Evolutionary conservation across 2,113 vertebrate genomes (phyloP).

Genomic region (Psilopsiagon aurifrons): DNA sequence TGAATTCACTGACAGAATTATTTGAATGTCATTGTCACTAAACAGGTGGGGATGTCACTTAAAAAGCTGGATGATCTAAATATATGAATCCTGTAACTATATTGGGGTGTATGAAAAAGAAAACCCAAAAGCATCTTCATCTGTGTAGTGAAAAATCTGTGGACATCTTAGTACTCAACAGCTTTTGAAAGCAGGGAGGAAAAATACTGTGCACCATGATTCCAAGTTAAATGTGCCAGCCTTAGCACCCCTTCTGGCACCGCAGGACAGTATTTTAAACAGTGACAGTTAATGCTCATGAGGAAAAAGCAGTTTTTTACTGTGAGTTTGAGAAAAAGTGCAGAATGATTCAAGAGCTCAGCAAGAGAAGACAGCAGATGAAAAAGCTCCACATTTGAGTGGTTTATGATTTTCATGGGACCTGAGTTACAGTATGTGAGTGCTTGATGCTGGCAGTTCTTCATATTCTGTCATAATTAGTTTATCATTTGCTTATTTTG

Average conservation of each 20-base stretch:
- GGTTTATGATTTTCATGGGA: background rate
- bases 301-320: background rate
- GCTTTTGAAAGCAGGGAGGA: background rate
- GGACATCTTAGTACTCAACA: background rate
- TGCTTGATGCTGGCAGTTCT: background rate
- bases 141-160: background rate
- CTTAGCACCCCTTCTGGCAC: background rate
- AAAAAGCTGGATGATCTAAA: conserved; percentile 8
- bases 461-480: background rate
- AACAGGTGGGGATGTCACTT: background rate
- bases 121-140: background rate
- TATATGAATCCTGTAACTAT: background rate
- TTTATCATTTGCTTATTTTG: background rate
- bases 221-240: background rate
- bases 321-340: background rate
- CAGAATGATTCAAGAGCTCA: background rate
- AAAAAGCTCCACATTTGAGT: background rate
- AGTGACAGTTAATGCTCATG: background rate
- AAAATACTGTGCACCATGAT: background rate
- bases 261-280: background rate
- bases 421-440: background rate
- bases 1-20: background rate
- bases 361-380: background rate
- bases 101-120: background rate
- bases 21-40: background rate